Evolutionary conservation across 2,888 invertebrate species (phyloP).

Genomic region (Nemotelus nigrinus): DNA sequence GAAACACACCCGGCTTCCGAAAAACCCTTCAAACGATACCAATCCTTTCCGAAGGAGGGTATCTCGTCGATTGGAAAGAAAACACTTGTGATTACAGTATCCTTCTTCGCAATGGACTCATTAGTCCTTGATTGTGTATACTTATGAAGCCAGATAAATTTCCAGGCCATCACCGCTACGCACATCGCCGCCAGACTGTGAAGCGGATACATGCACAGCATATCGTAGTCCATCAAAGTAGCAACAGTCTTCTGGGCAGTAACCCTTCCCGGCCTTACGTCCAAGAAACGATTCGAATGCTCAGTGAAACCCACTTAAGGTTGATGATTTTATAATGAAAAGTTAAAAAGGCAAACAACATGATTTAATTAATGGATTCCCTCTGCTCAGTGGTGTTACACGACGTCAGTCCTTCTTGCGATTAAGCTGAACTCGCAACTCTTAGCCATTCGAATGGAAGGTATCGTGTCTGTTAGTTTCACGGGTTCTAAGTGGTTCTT

Average conservation of each 20-base stretch:
- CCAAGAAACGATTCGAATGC: constrained; percentile 18
- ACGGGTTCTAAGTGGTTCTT: constrained; percentile 40
- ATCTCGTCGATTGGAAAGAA: constrained; percentile 21
- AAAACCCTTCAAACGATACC: constrained; percentile 18
- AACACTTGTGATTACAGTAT: constrained; percentile 40
- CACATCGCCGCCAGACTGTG: constrained; percentile 3
- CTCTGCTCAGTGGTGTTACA: constrained; percentile 34
- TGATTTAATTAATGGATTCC: constrained; percentile 48
- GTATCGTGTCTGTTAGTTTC: constrained; percentile 27
- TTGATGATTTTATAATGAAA: constrained; percentile 49
- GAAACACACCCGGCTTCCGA: background rate
- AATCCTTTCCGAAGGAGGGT: constrained; percentile 13
- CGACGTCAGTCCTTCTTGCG: constrained; percentile 10
- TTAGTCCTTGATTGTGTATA: constrained; percentile 44
- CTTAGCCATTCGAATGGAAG: constrained; percentile 8
- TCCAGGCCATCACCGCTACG: constrained; percentile 4
- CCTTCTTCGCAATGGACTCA: constrained; percentile 25
- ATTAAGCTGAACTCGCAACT: constrained; percentile 18
- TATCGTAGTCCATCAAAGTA: constrained; percentile 11
- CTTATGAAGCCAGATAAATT: constrained; percentile 38
- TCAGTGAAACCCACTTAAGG: constrained; percentile 47
- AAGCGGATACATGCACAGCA: constrained; percentile 21
- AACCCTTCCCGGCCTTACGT: constrained; percentile 28
- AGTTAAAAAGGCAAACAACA: constrained; percentile 49
- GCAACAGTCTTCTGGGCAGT: constrained; percentile 17